These are phyloP conservation scores for Acipenser transmontanus DNA, from an alignment of 2,797 vertebrate species.

Conservation along the genomic window DNA sequence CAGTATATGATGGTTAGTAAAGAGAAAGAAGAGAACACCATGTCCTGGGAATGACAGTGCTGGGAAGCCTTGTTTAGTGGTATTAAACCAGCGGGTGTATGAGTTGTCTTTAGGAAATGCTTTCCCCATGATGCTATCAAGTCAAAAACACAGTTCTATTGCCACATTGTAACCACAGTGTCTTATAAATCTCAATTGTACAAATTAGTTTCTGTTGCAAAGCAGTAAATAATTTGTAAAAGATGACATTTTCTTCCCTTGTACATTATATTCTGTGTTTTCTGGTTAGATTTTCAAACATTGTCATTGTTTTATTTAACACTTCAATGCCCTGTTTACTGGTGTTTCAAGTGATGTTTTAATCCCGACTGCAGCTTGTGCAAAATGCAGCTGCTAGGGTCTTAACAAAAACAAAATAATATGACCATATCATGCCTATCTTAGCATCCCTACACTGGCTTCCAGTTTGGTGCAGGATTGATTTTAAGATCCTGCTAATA, in stretches of 20 bases:
- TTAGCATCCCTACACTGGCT: too few relatives aligned
- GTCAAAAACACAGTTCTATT: conserved; percentile 9
- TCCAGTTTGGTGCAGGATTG: too few relatives aligned
- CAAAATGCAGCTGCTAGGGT: too few relatives aligned
- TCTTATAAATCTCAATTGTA: conserved; percentile 16
- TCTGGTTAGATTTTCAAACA: too few relatives aligned
- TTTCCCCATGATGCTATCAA: conserved; percentile 12
- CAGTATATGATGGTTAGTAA: background rate
- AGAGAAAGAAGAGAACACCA: conserved; percentile 1
- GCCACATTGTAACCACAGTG: conserved; percentile 13
- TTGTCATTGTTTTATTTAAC: too few relatives aligned
- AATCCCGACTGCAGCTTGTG: too few relatives aligned
- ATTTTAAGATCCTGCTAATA: too few relatives aligned
- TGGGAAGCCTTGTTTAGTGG: conserved; percentile 9
- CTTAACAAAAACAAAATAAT: too few relatives aligned
- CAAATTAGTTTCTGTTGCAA: conserved; percentile 21
- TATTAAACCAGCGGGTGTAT: background rate
- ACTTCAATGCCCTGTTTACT: too few relatives aligned
- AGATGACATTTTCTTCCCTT: conserved; percentile 18
- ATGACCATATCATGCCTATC: too few relatives aligned
- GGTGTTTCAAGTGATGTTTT: too few relatives aligned
- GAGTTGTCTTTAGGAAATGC: conserved; percentile 18
- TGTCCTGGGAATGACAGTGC: conserved; percentile 2
- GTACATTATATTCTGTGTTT: conserved; percentile 10
- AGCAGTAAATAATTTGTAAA: conserved; percentile 22